phyloP scores from a whole-genome alignment of 2,888 invertebrate genomes.

The Sarcophaga subvicina region DNA sequence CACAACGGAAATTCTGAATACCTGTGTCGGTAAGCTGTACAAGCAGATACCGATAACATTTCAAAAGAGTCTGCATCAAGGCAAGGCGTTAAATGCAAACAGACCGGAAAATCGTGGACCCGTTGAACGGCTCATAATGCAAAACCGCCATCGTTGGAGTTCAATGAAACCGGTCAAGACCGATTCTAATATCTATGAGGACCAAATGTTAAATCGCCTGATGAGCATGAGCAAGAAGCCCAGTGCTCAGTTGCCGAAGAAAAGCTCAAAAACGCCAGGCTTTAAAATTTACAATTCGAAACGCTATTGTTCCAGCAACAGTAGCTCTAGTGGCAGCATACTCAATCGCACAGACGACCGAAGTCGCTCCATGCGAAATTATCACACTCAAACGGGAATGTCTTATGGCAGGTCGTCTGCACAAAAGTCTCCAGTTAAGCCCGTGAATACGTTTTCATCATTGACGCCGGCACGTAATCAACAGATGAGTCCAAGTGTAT shows the following conservation, averaged over 20 bases:
- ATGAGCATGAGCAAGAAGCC: constrained; percentile 14
- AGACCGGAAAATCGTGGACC: constrained; percentile 62
- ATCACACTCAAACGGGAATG: constrained; percentile 17
- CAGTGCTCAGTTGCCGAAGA: constrained; percentile 32
- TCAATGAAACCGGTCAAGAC: background rate
- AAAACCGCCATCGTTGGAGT: background rate
- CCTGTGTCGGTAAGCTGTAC: constrained; percentile 71
- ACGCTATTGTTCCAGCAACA: constrained; percentile 69
- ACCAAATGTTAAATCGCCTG: background rate
- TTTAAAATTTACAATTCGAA: constrained; percentile 70
- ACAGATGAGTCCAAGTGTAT: constrained; percentile 48
- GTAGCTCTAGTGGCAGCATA: constrained; percentile 71
- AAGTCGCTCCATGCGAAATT: constrained; percentile 38
- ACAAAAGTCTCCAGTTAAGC: background rate
- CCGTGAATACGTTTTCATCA: background rate
- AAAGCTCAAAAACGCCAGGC: constrained; percentile 62
- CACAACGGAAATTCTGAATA: constrained; percentile 71
- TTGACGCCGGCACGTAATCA: constrained; percentile 59
- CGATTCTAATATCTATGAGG: background rate
- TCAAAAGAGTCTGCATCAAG: constrained; percentile 65
- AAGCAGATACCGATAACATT: constrained; percentile 70
- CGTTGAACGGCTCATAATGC: constrained; percentile 42
- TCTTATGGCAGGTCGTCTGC: background rate
- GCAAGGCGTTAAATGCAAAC: constrained; percentile 19
- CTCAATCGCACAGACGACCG: constrained; percentile 64